These are phyloP conservation scores for Rhadina sibilatrix DNA, from an alignment of 2,113 vertebrate genomes.

Conservation along the genomic window DNA sequence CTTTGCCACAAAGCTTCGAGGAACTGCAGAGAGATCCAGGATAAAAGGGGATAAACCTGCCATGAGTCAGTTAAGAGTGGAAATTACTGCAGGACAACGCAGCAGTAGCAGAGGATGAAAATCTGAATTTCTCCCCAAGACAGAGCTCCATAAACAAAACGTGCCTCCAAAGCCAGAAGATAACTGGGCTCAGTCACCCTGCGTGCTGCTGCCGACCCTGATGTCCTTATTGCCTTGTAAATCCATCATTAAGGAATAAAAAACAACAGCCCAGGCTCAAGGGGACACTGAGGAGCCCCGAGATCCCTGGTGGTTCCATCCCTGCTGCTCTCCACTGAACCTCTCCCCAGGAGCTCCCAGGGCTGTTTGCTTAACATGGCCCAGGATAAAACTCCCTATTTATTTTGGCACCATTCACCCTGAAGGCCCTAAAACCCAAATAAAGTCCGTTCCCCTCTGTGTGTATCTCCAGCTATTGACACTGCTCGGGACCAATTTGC, in stretches of 20 bases:
- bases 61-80: background rate
- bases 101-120: background rate
- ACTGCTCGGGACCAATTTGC: slow-evolving; percentile 11
- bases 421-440: slow-evolving; percentile 39
- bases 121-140: background rate
- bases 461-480: slow-evolving; percentile 22
- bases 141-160: fast-evolving
- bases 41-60: background rate
- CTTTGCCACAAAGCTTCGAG: background rate
- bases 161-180: background rate
- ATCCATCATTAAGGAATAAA: background rate
- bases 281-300: background rate
- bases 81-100: fast-evolving
- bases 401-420: background rate
- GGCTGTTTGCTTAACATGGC: background rate
- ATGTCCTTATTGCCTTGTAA: background rate
- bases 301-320: background rate
- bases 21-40: background rate
- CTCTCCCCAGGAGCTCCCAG: background rate
- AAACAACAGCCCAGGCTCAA: background rate
- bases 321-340: background rate
- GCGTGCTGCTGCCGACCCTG: background rate
- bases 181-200: background rate
- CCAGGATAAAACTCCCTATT: slow-evolving; percentile 8
- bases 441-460: background rate